Conservation (phyloP, 2,113 vertebrate genomes). For the Henicopernis longicauda region DNA sequence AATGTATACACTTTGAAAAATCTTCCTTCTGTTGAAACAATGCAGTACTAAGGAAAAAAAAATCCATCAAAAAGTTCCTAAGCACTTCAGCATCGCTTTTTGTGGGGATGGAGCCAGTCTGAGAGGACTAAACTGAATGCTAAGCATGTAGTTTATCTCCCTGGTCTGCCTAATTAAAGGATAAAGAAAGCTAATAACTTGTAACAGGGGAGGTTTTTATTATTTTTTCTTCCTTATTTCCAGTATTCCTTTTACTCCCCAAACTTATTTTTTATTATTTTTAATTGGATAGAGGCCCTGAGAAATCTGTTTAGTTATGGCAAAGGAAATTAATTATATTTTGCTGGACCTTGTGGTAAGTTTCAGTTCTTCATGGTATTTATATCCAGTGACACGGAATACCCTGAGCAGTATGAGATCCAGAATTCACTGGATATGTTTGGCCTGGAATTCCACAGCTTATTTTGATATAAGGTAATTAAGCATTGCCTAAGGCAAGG, state of each 20-base stretch:
- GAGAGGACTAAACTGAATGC: background rate
- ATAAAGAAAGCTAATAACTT: background rate
- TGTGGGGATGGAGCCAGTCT: background rate
- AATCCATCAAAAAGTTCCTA: background rate
- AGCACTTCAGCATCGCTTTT: background rate
- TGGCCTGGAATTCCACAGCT: background rate
- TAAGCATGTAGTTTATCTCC: background rate
- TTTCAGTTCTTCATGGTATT: background rate
- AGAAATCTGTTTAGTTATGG: background rate
- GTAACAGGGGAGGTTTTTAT: background rate
- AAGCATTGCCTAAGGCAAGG: background rate
- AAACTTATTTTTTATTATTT: background rate
- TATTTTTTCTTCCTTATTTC: background rate
- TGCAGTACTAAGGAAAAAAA: background rate
- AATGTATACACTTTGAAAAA: background rate
- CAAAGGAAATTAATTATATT: background rate
- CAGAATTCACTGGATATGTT: background rate
- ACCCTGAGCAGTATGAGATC: background rate
- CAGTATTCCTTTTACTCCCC: background rate
- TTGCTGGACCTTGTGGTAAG: background rate
- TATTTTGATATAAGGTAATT: background rate
- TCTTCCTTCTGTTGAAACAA: background rate
- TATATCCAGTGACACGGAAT: background rate
- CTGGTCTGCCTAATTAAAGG: background rate
- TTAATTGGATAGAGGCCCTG: background rate